Evolutionary conservation across 2,113 vertebrate species (phyloP), one percentile per base, ranked within the genome.

Genomic region (Isichthys henryi): DNA sequence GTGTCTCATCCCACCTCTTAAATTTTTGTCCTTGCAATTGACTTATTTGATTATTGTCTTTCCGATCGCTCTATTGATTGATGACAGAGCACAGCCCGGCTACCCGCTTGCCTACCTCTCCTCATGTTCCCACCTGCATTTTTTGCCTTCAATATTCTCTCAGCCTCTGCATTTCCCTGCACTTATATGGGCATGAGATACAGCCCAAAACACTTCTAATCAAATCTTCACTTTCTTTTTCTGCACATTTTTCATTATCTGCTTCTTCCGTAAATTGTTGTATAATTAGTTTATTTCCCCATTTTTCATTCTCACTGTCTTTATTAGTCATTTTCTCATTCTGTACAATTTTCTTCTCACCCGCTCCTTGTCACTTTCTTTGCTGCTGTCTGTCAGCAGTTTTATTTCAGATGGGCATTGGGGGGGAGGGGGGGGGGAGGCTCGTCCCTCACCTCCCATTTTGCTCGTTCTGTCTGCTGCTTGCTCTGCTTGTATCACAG

Each of bases 201-300:
- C 0, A n/a, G 83, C 83, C 83, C 46, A 86, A 48, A 48, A 86
- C 48, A 13, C 83, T 49, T 50, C 83, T 86, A 50, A 86, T 86
- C 83, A 48, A 48, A 86, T 86, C 45, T 27, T 50, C 43, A 48
- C 82, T 86, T 85, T 48, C 23, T 85, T 50, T 48, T 50, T 86
- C 83, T 35, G 74, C 74, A 80, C 83, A 86, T 86, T 86, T 86
- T 86, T 86, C 83, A 86, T 86, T 50, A 86, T 35, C 74, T 19
- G 6, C 43, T 27, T 86, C 43, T 49, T 48, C n/a, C 83, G 23
- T 50, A 49, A 86, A 86, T 86, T 49, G 45, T 23, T 27, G n/a
- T 86, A 86, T 86, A 86, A 86, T 86, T 86, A 27, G 45, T 86
- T 86, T 86, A 49, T 50, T 50, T 48, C 45, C 82, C 82, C 82